A percentile compares a stretch with the other conserved stretches of the same genome.
Conservation (phyloP, 2,797 vertebrate species). For the Acanthis flammea region DNA sequence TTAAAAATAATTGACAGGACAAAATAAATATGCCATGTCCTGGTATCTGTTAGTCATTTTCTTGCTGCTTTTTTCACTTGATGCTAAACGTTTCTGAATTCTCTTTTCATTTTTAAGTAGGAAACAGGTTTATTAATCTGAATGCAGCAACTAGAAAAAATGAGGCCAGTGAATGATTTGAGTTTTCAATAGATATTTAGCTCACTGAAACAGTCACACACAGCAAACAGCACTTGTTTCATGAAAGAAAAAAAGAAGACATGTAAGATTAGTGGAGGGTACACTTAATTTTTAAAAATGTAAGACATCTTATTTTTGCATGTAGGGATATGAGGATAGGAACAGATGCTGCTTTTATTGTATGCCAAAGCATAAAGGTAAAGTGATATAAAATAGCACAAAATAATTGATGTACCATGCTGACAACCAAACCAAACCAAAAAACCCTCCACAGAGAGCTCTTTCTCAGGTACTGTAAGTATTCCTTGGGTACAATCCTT, state of each 20-base stretch:
- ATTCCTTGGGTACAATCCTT: not conserved
- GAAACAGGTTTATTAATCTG: conserved; percentile 71
- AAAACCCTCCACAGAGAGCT: not conserved
- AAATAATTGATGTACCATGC: not conserved
- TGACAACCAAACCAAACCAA: not conserved
- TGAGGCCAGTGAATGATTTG: conserved; percentile 48
- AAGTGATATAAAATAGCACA: not conserved
- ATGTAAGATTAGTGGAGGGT: conserved; percentile 26
- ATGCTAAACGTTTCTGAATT: conserved; percentile 60
- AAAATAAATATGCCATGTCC: conserved; percentile 59
- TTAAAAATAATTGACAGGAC: conserved; percentile 73
- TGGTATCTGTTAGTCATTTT: conserved; percentile 31
- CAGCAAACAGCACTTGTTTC: conserved; percentile 51
- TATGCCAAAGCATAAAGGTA: not conserved
- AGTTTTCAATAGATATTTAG: conserved; percentile 54
- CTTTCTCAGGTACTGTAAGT: not conserved
- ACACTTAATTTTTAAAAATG: not conserved
- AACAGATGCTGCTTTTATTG: conserved; percentile 37
- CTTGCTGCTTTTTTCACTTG: conserved; percentile 49
- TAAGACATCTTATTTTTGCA: not conserved
- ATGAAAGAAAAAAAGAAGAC: not conserved
- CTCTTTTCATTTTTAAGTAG: conserved; percentile 67
- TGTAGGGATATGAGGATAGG: not conserved
- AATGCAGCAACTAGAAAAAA: conserved; percentile 60
- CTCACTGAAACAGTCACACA: conserved; percentile 31